These are phyloP conservation scores for Dendropsophus ebraccatus DNA, from an alignment of 2,113 vertebrate genomes.

Conservation along the genomic window DNA sequence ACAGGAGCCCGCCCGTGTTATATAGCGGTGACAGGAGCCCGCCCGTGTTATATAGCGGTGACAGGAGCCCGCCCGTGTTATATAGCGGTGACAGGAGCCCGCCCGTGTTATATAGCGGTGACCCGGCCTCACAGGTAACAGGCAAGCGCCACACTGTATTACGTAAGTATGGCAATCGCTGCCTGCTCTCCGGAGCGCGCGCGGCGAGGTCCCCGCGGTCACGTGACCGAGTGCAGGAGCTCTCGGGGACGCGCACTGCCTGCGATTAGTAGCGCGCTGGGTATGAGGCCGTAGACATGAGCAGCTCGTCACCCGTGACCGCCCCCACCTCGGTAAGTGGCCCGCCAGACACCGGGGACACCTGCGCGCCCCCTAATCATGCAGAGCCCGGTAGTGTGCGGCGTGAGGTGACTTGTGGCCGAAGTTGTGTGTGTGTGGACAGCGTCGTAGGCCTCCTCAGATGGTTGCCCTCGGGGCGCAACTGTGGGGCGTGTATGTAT, in stretches of 20 bases:
- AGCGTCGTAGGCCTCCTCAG: constrained; percentile 13
- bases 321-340: constrained; percentile 56
- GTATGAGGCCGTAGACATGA: constrained; percentile 55
- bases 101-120: no score
- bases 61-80: no score
- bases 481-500: constrained; percentile 9
- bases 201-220: not conserved
- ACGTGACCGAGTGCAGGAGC: constrained; percentile 21
- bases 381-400: not conserved
- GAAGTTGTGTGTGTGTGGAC: not conserved
- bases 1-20: no score
- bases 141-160: not conserved
- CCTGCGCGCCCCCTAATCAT: not conserved
- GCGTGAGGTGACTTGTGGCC: not conserved
- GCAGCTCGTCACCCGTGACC: constrained; percentile 49
- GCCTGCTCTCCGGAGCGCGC: not conserved
- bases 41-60: no score
- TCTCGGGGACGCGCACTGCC: constrained; percentile 9
- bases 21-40: no score
- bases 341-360: not conserved
- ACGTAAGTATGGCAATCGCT: not conserved
- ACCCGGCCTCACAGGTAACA: not conserved
- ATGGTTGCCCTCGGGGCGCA: not conserved
- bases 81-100: no score
- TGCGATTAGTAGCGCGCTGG: constrained; percentile 35